phyloP scores from a whole-genome alignment of 2,797 vertebrate species.

The Fistularia commersonii region DNA sequence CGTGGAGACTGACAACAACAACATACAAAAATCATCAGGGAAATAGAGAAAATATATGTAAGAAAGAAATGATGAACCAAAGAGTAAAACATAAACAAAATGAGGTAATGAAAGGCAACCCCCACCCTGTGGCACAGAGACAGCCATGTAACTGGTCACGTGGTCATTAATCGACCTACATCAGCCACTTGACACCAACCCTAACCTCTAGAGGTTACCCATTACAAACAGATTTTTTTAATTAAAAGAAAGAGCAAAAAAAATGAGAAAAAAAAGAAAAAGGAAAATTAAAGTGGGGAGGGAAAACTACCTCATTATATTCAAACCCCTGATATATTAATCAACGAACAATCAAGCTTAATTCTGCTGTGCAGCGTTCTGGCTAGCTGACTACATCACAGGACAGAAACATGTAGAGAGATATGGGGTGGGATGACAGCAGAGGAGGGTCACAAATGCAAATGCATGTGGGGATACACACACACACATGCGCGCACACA shows the following conservation, averaged over 20 bases:
- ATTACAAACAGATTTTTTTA: slow-evolving; percentile 37
- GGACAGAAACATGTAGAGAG: slow-evolving; percentile 46
- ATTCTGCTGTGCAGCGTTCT: slow-evolving; percentile 23
- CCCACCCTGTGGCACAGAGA: slow-evolving; percentile 64
- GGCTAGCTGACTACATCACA: slow-evolving; percentile 41
- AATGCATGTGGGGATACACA: too few species aligned
- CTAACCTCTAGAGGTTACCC: slow-evolving; percentile 45
- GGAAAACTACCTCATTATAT: slow-evolving; percentile 17
- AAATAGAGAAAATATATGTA: slow-evolving; percentile 83
- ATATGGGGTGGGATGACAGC: slow-evolving; percentile 44
- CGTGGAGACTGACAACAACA: slow-evolving; percentile 87
- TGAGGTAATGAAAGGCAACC: slow-evolving; percentile 70
- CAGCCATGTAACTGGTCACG: slow-evolving; percentile 64
- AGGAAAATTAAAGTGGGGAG: background rate
- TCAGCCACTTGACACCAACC: slow-evolving; percentile 48
- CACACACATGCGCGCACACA: too few species aligned
- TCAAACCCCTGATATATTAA: too few species aligned
- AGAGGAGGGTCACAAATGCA: slow-evolving; percentile 31
- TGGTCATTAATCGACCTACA: slow-evolving; percentile 56
- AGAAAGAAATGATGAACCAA: slow-evolving; percentile 76
- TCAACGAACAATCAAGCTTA: slow-evolving; percentile 31
- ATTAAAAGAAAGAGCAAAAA: slow-evolving; percentile 41
- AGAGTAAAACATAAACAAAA: slow-evolving; percentile 48
- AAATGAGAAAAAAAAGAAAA: slow-evolving; percentile 12
- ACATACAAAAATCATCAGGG: slow-evolving; percentile 86